Evolutionary conservation across 92 coral and sea anemone genomes (phyloP), one percentile per base, ranked within the genome.

Genomic region (Palythoa caribaeorum): DNA sequence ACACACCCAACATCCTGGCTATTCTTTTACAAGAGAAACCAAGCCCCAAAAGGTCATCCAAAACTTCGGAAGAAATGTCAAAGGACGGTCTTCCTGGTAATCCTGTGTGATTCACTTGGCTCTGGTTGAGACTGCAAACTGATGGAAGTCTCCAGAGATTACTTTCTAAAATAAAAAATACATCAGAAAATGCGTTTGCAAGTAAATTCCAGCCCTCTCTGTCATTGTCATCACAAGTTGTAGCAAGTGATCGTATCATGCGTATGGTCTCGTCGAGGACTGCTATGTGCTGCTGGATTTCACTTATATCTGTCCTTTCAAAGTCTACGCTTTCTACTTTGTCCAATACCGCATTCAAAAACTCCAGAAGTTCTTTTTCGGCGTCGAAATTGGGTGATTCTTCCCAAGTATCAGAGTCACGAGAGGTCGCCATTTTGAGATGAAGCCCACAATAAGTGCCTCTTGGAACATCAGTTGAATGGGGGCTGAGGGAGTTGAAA

Each of bases 241-340:
- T 19, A 11, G 77, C 53, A 37, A 39, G 77, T 73, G 77, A 73
- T 40, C 77, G 15, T 37, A 73, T 38, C 52, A 73, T 73, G 2
- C 80, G 80, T 76, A 76, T 51, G 80, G 60, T 76, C 80, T 76
- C 63, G 12, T 76, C 63, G 38, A 51, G 37, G 80, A 76, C 36
- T 51, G 80, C 53, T 16, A 76, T 51, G 62, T 17, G 80, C 80
- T 76, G 63, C 80, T 76, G 80, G 63, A 76, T 76, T 76, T 50
- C 80, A 51, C 38, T 47, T 55, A 16, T 17, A 57, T 74, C 79
- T 47, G 20, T 74, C 59, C 59, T 48, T 16, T 74, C 79, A 2
- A 47, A 51, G 40, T 16, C 63, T 76, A 76, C 60, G 16, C 12
- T 47, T 51, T n/a, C 60, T 17, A 76, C 63, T 76, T 48, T 76